These are phyloP conservation scores for Percopsis transmontana DNA, from an alignment of 2,113 vertebrate genomes.

Conservation along the genomic window DNA sequence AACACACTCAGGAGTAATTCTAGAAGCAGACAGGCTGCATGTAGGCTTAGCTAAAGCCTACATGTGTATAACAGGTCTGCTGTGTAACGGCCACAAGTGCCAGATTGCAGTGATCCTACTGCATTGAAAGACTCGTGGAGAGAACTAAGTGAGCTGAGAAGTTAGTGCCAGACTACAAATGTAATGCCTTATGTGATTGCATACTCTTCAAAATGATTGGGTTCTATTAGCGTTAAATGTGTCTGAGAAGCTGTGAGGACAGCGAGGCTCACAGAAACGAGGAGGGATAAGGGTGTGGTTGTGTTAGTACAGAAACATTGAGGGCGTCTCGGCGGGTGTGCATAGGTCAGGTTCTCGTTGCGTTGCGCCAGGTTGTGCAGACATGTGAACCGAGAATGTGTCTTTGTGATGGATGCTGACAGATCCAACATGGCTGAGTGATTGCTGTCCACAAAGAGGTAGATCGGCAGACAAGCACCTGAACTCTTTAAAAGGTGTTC, in stretches of 20 bases:
- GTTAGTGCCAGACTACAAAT: conserved; percentile 26
- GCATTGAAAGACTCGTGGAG: too few relatives aligned
- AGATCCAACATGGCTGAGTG: conserved; percentile 44
- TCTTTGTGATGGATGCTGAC: too few relatives aligned
- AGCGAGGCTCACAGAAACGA: conserved; percentile 31
- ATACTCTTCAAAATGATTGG: conserved; percentile 43
- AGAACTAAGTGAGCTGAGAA: conserved; percentile 6
- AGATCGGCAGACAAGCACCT: conserved; percentile 62
- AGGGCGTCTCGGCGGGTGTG: conserved; percentile 12
- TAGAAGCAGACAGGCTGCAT: conserved; percentile 1
- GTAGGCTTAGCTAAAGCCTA: conserved; percentile 12
- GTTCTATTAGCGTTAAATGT: conserved; percentile 5
- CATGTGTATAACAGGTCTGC: conserved; percentile 28
- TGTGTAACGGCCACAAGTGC: background rate
- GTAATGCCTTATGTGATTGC: conserved; percentile 47
- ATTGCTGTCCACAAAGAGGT: conserved; percentile 69
- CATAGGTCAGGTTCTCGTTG: conserved; percentile 31
- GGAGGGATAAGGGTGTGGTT: conserved; percentile 17
- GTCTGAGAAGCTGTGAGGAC: conserved; percentile 37
- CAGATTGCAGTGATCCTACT: background rate
- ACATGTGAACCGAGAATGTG: too few relatives aligned
- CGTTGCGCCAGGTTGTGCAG: conserved; percentile 43
- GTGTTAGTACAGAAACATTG: background rate
- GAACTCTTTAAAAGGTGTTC: conserved; percentile 30
- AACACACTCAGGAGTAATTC: background rate